These are phyloP conservation scores for Aphidius ervi DNA, from an alignment of 1,140 invertebrate genomes.

Conservation along the genomic window DNA sequence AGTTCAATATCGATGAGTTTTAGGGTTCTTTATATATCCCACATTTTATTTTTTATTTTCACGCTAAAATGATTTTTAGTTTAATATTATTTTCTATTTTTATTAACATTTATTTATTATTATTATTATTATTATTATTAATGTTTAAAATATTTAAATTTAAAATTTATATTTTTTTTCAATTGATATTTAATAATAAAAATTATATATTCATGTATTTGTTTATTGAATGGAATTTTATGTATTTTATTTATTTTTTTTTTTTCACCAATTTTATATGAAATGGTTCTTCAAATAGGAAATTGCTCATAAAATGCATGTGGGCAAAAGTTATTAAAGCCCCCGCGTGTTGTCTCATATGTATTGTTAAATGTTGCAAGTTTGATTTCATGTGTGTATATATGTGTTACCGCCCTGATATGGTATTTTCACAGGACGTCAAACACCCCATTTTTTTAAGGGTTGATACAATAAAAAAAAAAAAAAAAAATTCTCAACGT, in stretches of 20 bases:
- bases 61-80: slow-evolving; percentile 46
- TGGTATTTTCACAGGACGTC: slow-evolving; percentile 50
- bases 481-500: not conserved
- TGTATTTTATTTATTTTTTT: not conserved
- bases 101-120: slow-evolving; percentile 43
- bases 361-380: slow-evolving; percentile 32
- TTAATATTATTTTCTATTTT: too few species aligned
- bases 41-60: slow-evolving; percentile 53
- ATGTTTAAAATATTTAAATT: too few species aligned
- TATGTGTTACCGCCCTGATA: slow-evolving; percentile 46
- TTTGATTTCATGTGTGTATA: slow-evolving; percentile 36
- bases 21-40: slow-evolving; percentile 22
- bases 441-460: slow-evolving; percentile 38
- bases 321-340: slow-evolving; percentile 9
- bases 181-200: too few species aligned
- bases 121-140: not conserved
- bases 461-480: slow-evolving; percentile 22
- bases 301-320: not conserved
- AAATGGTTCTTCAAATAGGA: too few species aligned
- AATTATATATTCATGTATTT: too few species aligned
- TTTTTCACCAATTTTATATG: not conserved
- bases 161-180: too few species aligned
- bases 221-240: too few species aligned
- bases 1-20: not conserved
- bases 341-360: slow-evolving; percentile 16